Percentiles rank a stretch among this genome's conserved stretches.
Conservation (phyloP, 2,888 invertebrate species). For the Epirrita christyi region DNA sequence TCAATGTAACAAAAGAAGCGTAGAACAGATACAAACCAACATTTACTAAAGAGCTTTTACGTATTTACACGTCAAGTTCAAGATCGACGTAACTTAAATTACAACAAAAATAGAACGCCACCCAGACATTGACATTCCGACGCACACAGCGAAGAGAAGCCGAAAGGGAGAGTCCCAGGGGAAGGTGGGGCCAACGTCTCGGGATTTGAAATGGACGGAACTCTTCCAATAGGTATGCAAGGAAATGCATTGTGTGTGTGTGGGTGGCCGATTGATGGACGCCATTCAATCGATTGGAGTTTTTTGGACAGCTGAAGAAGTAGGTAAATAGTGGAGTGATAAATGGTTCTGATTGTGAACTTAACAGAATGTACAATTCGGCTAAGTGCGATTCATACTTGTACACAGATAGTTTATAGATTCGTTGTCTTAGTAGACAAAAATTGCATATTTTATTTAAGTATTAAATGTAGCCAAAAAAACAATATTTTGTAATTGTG, state of each 20-base stretch:
- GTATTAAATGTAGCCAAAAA: too few relatives aligned
- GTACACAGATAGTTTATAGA: too few relatives aligned
- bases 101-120: constrained; percentile 67
- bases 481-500: too few relatives aligned
- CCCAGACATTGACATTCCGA: constrained; percentile 50
- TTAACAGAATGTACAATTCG: too few relatives aligned
- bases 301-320: constrained; percentile 31
- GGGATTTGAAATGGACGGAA: constrained; percentile 74
- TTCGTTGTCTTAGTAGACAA: too few relatives aligned
- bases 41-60: background rate
- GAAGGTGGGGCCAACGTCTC: constrained; percentile 82
- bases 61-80: constrained; percentile 59
- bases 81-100: constrained; percentile 56
- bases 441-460: too few relatives aligned
- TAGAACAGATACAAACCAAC: background rate
- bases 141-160: constrained; percentile 49
- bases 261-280: constrained; percentile 60
- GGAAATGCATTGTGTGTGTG: constrained; percentile 73
- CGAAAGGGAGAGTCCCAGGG: constrained; percentile 82
- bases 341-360: constrained; percentile 11
- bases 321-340: constrained; percentile 36
- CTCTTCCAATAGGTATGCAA: constrained; percentile 78
- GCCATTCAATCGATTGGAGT: constrained; percentile 52
- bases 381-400: too few relatives aligned
- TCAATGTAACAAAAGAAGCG: too few relatives aligned